Base-by-base conservation (phyloP, 2,888 invertebrate genomes). In the Abrostola triplasia region DNA sequence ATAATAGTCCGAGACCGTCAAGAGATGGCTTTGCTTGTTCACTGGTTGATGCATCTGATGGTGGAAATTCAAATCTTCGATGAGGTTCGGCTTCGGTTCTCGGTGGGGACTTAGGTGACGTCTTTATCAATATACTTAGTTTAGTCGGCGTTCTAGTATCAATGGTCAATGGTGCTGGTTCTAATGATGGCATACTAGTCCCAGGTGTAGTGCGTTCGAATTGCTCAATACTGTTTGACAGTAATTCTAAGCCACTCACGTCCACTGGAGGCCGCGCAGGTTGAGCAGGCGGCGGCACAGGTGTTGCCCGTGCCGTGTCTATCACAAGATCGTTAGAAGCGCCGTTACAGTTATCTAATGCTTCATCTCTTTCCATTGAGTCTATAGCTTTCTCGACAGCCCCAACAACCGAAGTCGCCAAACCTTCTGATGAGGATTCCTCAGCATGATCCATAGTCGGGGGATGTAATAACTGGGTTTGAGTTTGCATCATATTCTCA, bases 201-300 rank as follows among this genome's bases (percentile, higher is more conserved):
- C 89, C 87, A 12, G 95, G 88, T 48, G 91, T 93, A 0, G 93
- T 92, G 58, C 95, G 95, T 82, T 97, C 97, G 77, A 97, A 96
- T 79, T 97, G 97, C 61, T 97, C 97, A 66, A 98, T 98, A 85
- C 98, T 98, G 82, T 98, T 98, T 0, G 98, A 98, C 36, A 98
- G 88, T 47, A 98, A 89, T 85, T 98, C 97, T 40, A 98, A 90
- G 0, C 98, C 98, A 76, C 97, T 97, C 7, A 98, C 91, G 84
- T 98, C 98, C 0, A 97, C 96, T 12, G 88, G 86, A 0, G 87
- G 85, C 37, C 88, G 80, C 1, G 85, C 42, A 4, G 84, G 73
- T 42, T 81, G 82, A 13, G 77, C 64, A 0, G 78, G 41, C 6
- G 71, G 51, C n/a, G 83, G 79, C 5, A 89, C 69, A 0, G 93